Percentiles rank a stretch among this genome's conserved stretches.
Evolutionary conservation across 1,140 invertebrate genomes (phyloP).

Genomic region (Schmidtea mediterranea): DNA sequence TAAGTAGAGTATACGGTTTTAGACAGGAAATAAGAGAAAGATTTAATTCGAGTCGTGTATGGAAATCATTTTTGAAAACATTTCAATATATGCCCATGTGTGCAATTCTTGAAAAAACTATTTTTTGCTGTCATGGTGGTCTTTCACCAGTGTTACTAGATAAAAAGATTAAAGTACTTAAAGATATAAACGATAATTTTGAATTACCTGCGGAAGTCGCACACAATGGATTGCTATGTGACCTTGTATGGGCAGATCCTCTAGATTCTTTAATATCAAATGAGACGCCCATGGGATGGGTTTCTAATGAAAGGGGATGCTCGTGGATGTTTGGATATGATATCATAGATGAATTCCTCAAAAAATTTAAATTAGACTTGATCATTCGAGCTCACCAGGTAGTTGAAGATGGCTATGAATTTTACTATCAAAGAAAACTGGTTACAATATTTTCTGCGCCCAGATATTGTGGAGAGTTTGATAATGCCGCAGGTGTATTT

Average conservation of each 20-base stretch:
- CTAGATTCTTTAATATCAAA: background rate
- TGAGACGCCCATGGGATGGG: conserved; percentile 11
- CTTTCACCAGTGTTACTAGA: conserved; percentile 34
- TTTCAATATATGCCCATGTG: conserved; percentile 96
- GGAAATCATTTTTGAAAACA: conserved; percentile 46
- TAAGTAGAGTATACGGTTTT: conserved; percentile 93
- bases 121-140: conserved; percentile 97
- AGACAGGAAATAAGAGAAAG: conserved; percentile 95
- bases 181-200: no score
- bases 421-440: conserved; percentile 18
- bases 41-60: conserved; percentile 96
- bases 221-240: background rate
- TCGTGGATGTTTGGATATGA: conserved; percentile 32
- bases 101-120: conserved; percentile 58
- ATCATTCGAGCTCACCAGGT: conserved; percentile 87
- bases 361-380: conserved; percentile 71
- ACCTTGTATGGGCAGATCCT: conserved; percentile 2
- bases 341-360: conserved; percentile 47
- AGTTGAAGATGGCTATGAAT: conserved; percentile 23
- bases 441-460: conserved; percentile 25
- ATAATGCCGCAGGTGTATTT: conserved; percentile 53
- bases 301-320: conserved; percentile 29
- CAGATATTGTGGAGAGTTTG: conserved; percentile 65
- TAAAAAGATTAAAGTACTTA: no score
- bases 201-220: no score